A percentile compares a stretch with the other conserved stretches of the same genome.
Conservation (phyloP, 2,888 invertebrate species). For the Cabera pusaria region DNA sequence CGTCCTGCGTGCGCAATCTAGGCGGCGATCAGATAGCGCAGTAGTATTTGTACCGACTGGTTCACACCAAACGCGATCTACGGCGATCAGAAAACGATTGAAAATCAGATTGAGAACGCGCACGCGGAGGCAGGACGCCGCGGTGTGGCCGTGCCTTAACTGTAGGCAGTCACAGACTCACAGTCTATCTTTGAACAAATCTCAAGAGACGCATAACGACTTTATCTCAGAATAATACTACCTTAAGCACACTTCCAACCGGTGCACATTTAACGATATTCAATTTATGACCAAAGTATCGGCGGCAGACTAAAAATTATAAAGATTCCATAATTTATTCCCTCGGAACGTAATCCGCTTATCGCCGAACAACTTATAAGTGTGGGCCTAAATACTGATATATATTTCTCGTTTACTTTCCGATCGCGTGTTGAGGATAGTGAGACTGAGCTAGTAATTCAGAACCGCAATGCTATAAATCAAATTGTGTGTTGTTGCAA, state of each 20-base stretch:
- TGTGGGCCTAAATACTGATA: constrained; percentile 79
- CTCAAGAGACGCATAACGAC: constrained; percentile 59
- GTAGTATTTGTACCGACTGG: too few species aligned
- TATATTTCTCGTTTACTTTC: constrained; percentile 67
- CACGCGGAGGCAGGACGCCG: too few species aligned
- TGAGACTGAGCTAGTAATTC: too few species aligned
- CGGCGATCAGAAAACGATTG: too few species aligned
- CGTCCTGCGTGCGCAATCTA: too few species aligned
- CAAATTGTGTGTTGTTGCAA: too few species aligned
- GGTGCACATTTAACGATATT: constrained; percentile 74
- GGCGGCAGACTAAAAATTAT: constrained; percentile 73
- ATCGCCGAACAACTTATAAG: constrained; percentile 76
- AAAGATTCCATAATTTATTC: constrained; percentile 81
- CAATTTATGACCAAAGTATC: constrained; percentile 77
- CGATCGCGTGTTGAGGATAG: constrained; percentile 19
- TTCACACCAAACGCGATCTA: too few species aligned
- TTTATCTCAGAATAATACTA: constrained; percentile 68
- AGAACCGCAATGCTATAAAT: too few species aligned
- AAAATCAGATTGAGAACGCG: too few species aligned
- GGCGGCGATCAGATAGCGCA: too few species aligned
- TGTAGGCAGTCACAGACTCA: too few species aligned
- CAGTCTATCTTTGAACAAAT: constrained; percentile 39
- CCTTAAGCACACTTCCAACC: constrained; percentile 60
- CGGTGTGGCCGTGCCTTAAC: too few species aligned
- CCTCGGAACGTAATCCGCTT: constrained; percentile 66